Base-by-base conservation (phyloP, 2,888 invertebrate species). In the Melanchra persicariae region DNA sequence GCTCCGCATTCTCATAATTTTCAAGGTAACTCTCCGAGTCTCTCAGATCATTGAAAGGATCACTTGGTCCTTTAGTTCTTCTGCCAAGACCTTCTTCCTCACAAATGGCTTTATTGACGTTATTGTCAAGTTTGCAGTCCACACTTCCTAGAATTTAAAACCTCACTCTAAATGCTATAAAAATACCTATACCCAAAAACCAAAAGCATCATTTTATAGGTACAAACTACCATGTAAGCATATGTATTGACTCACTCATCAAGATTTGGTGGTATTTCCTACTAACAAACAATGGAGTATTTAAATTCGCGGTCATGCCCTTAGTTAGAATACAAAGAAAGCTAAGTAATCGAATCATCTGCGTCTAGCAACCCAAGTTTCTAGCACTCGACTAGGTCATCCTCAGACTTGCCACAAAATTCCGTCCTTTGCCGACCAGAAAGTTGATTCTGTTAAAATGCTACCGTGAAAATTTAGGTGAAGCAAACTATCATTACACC, bases 191-290 rank as follows among this genome's bases (percentile, higher is more conserved):
- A 4, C 40, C 15, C 15, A 40, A 15, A 40, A 40, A 2, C 40
- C 15, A 15, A 5, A 40, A n/a, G n/a, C n/a, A 15, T 34, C 9
- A 40, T 40, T 40, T 15, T 15, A 5, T 40, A 40, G 4, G 15
- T 5, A 40, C 40, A 40, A 1, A 15, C 40, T 3, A 19, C 0
- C 2, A 6, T 10, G 4, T n/a, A n/a, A n/a, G n/a, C n/a, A 10
- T 34, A 17, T 8, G 17, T 17, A 43, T 34, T 52, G 68, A 68
- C 12, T 68, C 19, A 69, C 15, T 43, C 30, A 24, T 52, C 15
- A 52, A 34, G 19, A 43, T 68, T 40, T 51, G 17, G 17, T 22
- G 70, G 68, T 70, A 45, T 68, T 68, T 54, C 43, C 22, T 70
- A 4, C 52, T 24, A 34, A n/a, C n/a, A 52, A 52, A 45, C 17